Evolutionary conservation across 2,888 invertebrate species (phyloP).

Genomic region (Cheilosia impressa): DNA sequence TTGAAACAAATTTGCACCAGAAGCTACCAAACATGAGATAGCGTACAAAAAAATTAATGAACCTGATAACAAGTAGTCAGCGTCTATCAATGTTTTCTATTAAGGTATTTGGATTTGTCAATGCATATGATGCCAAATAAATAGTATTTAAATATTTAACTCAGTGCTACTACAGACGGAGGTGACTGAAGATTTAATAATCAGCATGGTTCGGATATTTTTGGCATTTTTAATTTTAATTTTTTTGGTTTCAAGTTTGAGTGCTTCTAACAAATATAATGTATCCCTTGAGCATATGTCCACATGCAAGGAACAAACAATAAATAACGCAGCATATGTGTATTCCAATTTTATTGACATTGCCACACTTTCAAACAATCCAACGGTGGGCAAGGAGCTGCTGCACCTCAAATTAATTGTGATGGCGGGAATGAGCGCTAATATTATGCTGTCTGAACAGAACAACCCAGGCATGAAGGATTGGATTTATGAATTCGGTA

Average conservation of each 20-base stretch:
- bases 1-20: too few species aligned
- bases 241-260: neutral
- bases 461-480: neutral
- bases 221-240: neutral
- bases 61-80: too few species aligned
- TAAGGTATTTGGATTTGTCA: too few species aligned
- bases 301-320: constrained; percentile 4
- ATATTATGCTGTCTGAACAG: constrained; percentile 1
- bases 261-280: constrained; percentile 11
- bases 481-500: constrained; percentile 28
- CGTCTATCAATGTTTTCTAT: too few species aligned
- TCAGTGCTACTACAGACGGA: neutral
- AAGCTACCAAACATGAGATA: too few species aligned
- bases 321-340: neutral
- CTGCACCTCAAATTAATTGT: neutral
- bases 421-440: neutral
- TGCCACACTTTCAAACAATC: neutral
- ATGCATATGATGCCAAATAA: neutral
- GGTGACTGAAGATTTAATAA: neutral
- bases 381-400: neutral
- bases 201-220: neutral
- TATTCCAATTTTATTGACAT: constrained; percentile 6
- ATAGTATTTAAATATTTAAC: neutral
- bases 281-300: neutral
- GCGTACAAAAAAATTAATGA: too few species aligned